Base-by-base conservation (phyloP, 1,140 invertebrate species). In the Ceratina calcarata region DNA sequence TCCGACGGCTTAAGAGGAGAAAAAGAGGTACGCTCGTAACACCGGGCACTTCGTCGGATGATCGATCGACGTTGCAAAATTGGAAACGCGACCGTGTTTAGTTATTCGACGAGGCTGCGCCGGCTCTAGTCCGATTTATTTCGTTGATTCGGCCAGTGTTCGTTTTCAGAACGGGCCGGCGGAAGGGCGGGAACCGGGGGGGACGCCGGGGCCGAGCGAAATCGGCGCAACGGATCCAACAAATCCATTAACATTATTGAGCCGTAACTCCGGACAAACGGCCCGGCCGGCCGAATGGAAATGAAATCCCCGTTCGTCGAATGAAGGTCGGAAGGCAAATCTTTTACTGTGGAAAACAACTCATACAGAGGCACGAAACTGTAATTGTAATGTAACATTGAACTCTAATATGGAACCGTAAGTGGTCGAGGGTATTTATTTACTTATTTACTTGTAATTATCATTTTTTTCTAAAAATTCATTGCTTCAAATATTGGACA, bases 61-160 rank as follows among this genome's bases (percentile, higher is more conserved):
- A 81, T 81, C 37, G 80, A 81, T 81, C 45, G 76, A 2, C 55
- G 37, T 45, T 37, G 61, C 18, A 72, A 81, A 81, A 79, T 71
- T 79, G 67, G 61, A 67, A 81, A 79, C 45, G n/a, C 53, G 66
- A 55, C 7, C 64, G 57, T 58, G 58, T 82, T 81, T 82, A 62
- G 80, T 81, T 62, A 75, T 75, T 69, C 16, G 69, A 75, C 80
- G 45, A 69, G 16, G 13, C 10, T 51, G 45, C n/a, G 13, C 20
- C 58, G 32, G 18, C 57, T 32, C 24, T 12, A 32, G 24, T 16
- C 53, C 68, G 68, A 70, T 70, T 70, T 70, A 70, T 70, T 70
- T 58, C 68, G 68, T 70, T 70, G 68, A 70, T 70, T 57, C 16
- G 68, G 8, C 27, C 68, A 13, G n/a, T 58, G 68, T 20, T 37